A percentile compares a stretch with the other conserved stretches of the same genome.
phyloP scores from a whole-genome alignment of 1,140 invertebrate genomes.

The Amyelois transitella region DNA sequence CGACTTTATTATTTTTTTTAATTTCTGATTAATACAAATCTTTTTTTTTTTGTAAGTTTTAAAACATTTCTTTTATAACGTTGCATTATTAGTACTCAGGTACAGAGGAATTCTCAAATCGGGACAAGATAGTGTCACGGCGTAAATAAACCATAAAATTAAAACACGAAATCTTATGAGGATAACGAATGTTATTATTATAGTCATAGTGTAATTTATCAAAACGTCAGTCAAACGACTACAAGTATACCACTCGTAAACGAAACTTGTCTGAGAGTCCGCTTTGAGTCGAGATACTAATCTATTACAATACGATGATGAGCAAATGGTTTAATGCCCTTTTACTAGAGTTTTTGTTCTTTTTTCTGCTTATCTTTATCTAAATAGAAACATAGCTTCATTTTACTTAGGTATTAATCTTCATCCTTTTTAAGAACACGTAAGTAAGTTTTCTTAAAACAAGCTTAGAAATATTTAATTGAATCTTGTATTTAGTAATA shows the following conservation, averaged over 20 bases:
- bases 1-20: no score
- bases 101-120: slow-evolving; percentile 30
- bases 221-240: slow-evolving; percentile 35
- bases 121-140: slow-evolving; percentile 3
- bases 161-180: not conserved
- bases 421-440: no score
- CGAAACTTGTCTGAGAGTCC: slow-evolving; percentile 14
- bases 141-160: not conserved
- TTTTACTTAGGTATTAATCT: no score
- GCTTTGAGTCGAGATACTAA: slow-evolving; percentile 30
- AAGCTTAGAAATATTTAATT: no score
- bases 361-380: not conserved
- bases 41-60: no score
- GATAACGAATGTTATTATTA: slow-evolving; percentile 41
- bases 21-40: no score
- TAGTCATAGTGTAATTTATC: slow-evolving; percentile 46
- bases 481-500: no score
- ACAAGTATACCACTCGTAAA: slow-evolving; percentile 20
- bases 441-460: no score
- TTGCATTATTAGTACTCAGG: slow-evolving; percentile 6
- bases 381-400: no score
- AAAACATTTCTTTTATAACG: no score
- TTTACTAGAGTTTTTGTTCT: not conserved
- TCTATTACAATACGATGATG: slow-evolving; percentile 23
- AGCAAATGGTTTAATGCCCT: not conserved